A percentile compares a stretch with the other conserved stretches of the same genome.
Conservation (phyloP, 2,113 vertebrate species). For the Podocnemis expansa region DNA sequence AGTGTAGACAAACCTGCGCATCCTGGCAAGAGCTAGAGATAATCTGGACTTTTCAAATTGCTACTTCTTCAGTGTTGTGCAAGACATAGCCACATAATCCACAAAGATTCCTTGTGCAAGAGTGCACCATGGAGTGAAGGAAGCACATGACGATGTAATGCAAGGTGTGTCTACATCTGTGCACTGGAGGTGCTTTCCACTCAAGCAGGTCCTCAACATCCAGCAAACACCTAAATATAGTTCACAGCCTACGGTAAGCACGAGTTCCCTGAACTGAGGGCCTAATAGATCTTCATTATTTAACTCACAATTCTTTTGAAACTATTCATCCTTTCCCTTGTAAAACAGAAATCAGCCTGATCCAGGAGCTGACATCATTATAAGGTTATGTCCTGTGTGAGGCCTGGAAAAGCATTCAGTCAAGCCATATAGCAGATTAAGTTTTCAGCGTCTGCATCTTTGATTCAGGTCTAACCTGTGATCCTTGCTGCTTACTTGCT, state of each 20-base stretch:
- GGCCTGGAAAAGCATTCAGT: slow-evolving; percentile 68
- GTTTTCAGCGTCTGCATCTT: slow-evolving; percentile 36
- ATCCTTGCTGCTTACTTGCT: background rate
- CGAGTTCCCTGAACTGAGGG: slow-evolving; percentile 51
- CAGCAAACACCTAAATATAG: slow-evolving; percentile 58
- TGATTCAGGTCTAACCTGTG: background rate
- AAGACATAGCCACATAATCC: background rate
- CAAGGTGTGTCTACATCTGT: background rate
- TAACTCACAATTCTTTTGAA: slow-evolving; percentile 65
- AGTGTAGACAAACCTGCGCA: background rate
- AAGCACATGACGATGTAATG: background rate
- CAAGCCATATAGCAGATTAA: slow-evolving; percentile 26
- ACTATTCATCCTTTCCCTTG: slow-evolving; percentile 69
- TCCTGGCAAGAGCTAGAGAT: background rate
- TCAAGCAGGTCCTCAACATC: slow-evolving; percentile 20
- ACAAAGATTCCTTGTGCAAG: background rate
- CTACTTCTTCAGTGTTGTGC: background rate
- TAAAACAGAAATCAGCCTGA: slow-evolving; percentile 67
- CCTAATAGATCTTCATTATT: slow-evolving; percentile 32
- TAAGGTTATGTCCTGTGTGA: slow-evolving; percentile 73
- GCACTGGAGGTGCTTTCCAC: background rate
- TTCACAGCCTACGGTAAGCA: background rate
- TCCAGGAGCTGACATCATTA: slow-evolving; percentile 75
- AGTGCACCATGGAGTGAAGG: background rate
- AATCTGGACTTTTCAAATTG: background rate